Percentiles rank a stretch among this genome's conserved stretches.
phyloP scores from a whole-genome alignment of 2,888 invertebrate genomes.

The Ochlodes sylvanus region DNA sequence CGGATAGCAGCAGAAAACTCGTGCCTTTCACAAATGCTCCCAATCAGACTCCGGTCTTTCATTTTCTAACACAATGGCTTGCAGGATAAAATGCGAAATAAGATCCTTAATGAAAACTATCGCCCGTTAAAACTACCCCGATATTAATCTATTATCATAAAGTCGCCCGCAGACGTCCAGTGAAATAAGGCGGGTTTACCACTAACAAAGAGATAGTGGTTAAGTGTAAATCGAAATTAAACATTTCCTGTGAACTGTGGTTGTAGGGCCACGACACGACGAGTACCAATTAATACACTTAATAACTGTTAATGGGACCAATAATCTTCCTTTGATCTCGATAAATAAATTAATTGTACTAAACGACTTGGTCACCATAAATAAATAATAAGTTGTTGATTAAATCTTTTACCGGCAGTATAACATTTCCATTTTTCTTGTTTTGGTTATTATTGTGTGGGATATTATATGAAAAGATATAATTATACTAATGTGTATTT shows the following conservation, averaged over 20 bases:
- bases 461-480: too few relatives aligned
- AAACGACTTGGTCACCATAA: too few relatives aligned
- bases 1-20: conserved; percentile 46
- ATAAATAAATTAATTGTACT: too few relatives aligned
- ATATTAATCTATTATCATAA: conserved; percentile 53
- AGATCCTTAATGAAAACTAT: conserved; percentile 55
- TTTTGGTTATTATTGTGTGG: too few relatives aligned
- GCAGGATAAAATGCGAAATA: conserved; percentile 51
- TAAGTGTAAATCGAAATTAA: not conserved
- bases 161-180: conserved; percentile 50
- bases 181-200: conserved; percentile 10
- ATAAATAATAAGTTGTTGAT: too few relatives aligned
- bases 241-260: not conserved
- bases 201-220: conserved; percentile 3
- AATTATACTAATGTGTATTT: too few relatives aligned
- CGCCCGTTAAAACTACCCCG: conserved; percentile 46
- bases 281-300: too few relatives aligned
- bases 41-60: conserved; percentile 50
- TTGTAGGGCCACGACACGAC: too few relatives aligned
- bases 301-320: too few relatives aligned
- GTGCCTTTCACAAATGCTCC: conserved; percentile 52
- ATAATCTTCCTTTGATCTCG: too few relatives aligned
- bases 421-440: too few relatives aligned
- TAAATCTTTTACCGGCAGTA: too few relatives aligned
- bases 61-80: conserved; percentile 46